Conservation (phyloP, 2,113 vertebrate species). For the Morone chrysops region DNA sequence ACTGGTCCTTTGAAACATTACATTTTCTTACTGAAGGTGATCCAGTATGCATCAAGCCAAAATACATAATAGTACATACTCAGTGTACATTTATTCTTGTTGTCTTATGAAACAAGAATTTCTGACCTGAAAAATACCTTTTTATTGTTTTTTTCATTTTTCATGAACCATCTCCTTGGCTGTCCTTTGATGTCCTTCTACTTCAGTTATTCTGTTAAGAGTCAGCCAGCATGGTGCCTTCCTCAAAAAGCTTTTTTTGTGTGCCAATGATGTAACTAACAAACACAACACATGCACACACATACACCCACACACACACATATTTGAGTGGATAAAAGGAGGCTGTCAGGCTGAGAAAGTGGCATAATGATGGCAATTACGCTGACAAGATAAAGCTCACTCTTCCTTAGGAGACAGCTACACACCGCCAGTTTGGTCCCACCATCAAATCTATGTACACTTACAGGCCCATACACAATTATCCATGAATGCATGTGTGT, state of each 20-base stretch:
- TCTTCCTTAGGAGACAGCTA: background rate
- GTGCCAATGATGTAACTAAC: slow-evolving; percentile 29
- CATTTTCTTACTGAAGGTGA: too few species aligned
- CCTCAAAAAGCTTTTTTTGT: slow-evolving; percentile 23
- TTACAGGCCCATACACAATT: background rate
- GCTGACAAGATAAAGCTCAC: slow-evolving; percentile 34
- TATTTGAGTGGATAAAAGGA: slow-evolving; percentile 47
- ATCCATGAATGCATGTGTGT: background rate
- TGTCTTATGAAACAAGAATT: slow-evolving; percentile 9
- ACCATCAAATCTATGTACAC: background rate
- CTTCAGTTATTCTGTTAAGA: background rate
- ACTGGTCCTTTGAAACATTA: too few species aligned
- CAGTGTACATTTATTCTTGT: background rate
- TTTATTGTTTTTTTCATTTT: background rate
- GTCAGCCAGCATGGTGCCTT: slow-evolving; percentile 22
- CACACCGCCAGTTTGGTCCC: slow-evolving; percentile 15
- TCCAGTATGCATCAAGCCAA: background rate
- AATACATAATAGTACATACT: background rate
- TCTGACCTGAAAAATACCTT: background rate
- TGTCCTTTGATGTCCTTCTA: slow-evolving; percentile 1
- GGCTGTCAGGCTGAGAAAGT: slow-evolving; percentile 50
- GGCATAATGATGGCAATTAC: slow-evolving; percentile 55
- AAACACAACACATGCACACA: background rate
- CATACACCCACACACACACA: slow-evolving; percentile 28
- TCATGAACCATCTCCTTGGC: background rate